A percentile compares a stretch with the other conserved stretches of the same genome.
Evolutionary conservation across 2,888 invertebrate species (phyloP).

Genomic region (Ceraclea dissimilis): DNA sequence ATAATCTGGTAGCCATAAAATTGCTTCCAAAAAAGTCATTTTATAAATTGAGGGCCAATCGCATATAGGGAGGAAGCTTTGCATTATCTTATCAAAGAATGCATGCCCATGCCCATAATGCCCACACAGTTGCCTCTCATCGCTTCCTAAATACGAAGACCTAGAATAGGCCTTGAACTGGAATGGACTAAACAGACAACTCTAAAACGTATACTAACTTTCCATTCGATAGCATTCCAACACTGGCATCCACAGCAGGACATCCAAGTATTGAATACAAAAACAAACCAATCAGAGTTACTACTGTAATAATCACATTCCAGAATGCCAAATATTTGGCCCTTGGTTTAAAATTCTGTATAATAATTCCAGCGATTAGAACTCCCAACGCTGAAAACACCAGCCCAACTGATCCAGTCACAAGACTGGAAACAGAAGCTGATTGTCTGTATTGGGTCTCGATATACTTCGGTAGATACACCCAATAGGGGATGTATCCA

Average conservation of each 20-base stretch:
- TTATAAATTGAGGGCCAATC: too few relatives aligned
- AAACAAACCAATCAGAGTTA: conserved; percentile 55
- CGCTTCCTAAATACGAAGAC: too few relatives aligned
- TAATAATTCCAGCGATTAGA: conserved; percentile 55
- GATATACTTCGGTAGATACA: conserved; percentile 75
- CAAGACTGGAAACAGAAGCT: conserved; percentile 65
- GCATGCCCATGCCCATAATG: too few relatives aligned
- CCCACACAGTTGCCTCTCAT: too few relatives aligned
- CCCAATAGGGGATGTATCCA: conserved; percentile 69
- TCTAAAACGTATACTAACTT: conserved; percentile 6
- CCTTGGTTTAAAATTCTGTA: conserved; percentile 57
- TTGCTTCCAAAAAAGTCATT: too few relatives aligned
- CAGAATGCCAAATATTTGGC: conserved; percentile 60
- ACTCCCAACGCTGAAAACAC: conserved; percentile 62
- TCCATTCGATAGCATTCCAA: background rate
- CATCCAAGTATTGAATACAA: conserved; percentile 61
- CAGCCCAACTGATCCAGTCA: conserved; percentile 64
- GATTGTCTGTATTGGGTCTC: conserved; percentile 73
- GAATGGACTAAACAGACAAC: too few relatives aligned
- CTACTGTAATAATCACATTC: conserved; percentile 58
- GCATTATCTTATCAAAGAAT: too few relatives aligned
- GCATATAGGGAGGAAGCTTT: too few relatives aligned
- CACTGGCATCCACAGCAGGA: conserved; percentile 49
- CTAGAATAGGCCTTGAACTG: too few relatives aligned
- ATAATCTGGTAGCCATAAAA: too few relatives aligned